Conservation (phyloP, 2,888 invertebrate genomes). For the Acanthacorydalis orientalis region DNA sequence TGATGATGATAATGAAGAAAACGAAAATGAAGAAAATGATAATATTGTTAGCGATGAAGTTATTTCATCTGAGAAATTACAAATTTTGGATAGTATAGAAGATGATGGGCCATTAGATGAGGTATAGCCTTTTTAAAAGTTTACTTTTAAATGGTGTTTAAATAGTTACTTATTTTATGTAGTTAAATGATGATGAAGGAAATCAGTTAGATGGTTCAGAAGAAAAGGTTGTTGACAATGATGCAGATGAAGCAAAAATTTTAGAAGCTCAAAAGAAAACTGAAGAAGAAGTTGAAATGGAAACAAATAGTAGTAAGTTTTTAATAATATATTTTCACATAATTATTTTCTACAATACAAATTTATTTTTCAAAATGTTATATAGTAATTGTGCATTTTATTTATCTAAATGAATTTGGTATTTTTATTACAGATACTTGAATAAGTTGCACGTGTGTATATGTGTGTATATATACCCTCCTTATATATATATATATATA, state of each 20-base stretch:
- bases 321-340: too few relatives aligned
- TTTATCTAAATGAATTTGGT: too few relatives aligned
- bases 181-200: background rate
- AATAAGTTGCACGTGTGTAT: too few relatives aligned
- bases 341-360: too few relatives aligned
- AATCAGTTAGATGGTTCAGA: constrained; percentile 3
- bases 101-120: constrained; percentile 4
- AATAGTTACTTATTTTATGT: too few relatives aligned
- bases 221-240: constrained; percentile 9
- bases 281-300: constrained; percentile 6
- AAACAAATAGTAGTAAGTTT: constrained; percentile 1
- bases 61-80: constrained; percentile 1
- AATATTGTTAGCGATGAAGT: constrained; percentile 21
- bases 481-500: too few relatives aligned
- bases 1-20: constrained; percentile 10
- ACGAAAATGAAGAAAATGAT: constrained; percentile 8
- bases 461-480: too few relatives aligned
- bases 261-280: constrained; percentile 6
- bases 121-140: background rate
- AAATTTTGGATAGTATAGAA: constrained; percentile 3
- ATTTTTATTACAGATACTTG: too few relatives aligned
- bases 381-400: too few relatives aligned
- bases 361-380: too few relatives aligned
- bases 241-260: constrained; percentile 7
- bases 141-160: too few relatives aligned